phyloP scores from a whole-genome alignment of 2,113 vertebrate species.

The Odontophorus gujanensis region DNA sequence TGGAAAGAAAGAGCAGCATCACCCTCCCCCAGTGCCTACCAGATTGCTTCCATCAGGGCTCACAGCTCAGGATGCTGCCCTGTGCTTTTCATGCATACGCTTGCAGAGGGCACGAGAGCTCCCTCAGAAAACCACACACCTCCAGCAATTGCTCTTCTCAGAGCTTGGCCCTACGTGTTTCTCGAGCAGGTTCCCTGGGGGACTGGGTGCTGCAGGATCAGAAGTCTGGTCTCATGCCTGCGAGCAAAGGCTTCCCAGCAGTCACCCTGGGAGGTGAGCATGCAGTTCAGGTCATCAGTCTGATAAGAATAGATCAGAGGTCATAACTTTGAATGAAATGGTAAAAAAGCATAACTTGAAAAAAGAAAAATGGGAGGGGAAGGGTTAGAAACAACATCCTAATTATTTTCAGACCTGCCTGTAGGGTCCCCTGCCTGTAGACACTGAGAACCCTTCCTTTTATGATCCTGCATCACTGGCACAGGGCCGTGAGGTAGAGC shows the following conservation, averaged over 20 bases:
- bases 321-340: background rate
- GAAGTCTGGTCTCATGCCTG: background rate
- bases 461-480: background rate
- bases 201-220: background rate
- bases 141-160: background rate
- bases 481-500: background rate
- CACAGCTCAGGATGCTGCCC: background rate
- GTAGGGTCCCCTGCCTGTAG: background rate
- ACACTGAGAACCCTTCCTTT: background rate
- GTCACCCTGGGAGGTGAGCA: background rate
- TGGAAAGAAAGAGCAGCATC: background rate
- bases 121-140: background rate
- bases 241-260: background rate
- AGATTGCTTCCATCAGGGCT: background rate
- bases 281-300: background rate
- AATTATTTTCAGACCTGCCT: background rate
- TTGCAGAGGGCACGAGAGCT: background rate
- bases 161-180: background rate
- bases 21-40: background rate
- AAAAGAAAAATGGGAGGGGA: background rate
- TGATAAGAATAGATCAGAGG: background rate
- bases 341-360: background rate
- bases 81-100: background rate
- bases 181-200: background rate
- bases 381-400: background rate